Evolutionary conservation across 2,113 vertebrate genomes (phyloP).

Genomic region (Cyprinodon brontotheroides): DNA sequence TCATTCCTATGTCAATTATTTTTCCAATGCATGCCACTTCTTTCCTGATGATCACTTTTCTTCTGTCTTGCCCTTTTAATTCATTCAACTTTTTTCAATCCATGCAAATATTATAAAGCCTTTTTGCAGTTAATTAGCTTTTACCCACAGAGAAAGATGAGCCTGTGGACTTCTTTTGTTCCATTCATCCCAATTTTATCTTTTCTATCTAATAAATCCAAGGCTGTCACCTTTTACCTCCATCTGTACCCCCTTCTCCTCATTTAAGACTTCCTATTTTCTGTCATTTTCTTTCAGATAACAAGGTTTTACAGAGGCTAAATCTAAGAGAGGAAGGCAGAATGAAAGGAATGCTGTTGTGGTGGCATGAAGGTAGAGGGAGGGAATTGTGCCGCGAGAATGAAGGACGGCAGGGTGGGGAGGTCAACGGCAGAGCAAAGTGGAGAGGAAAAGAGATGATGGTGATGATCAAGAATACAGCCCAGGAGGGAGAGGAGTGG

Average conservation of each 20-base stretch:
- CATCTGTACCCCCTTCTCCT: slow-evolving; percentile 10
- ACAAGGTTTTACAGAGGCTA: slow-evolving; percentile 42
- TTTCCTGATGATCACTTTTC: slow-evolving; percentile 11
- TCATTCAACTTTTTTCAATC: not conserved
- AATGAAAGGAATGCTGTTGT: slow-evolving; percentile 39
- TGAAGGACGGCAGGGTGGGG: slow-evolving; percentile 25
- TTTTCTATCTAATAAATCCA: slow-evolving; percentile 39
- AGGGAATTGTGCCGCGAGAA: slow-evolving; percentile 19
- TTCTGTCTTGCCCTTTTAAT: not conserved
- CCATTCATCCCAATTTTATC: slow-evolving; percentile 13
- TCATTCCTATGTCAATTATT: not conserved
- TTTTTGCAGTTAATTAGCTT: slow-evolving; percentile 42
- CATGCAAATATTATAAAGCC: slow-evolving; percentile 13
- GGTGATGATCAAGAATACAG: slow-evolving; percentile 27
- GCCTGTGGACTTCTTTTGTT: slow-evolving; percentile 2
- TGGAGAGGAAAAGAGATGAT: slow-evolving; percentile 29
- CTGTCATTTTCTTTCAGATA: slow-evolving; percentile 42
- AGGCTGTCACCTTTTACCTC: slow-evolving; percentile 54
- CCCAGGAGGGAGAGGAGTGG: slow-evolving; percentile 13
- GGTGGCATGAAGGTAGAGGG: slow-evolving; percentile 34
- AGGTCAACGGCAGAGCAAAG: slow-evolving; percentile 7
- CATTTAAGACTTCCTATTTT: slow-evolving; percentile 21
- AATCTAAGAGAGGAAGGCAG: slow-evolving; percentile 35
- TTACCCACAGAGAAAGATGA: slow-evolving; percentile 16
- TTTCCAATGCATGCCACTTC: not conserved